A percentile compares a stretch with the other conserved stretches of the same genome.
phyloP scores from a whole-genome alignment of 2,113 vertebrate species.

The Dasypus novemcinctus region DNA sequence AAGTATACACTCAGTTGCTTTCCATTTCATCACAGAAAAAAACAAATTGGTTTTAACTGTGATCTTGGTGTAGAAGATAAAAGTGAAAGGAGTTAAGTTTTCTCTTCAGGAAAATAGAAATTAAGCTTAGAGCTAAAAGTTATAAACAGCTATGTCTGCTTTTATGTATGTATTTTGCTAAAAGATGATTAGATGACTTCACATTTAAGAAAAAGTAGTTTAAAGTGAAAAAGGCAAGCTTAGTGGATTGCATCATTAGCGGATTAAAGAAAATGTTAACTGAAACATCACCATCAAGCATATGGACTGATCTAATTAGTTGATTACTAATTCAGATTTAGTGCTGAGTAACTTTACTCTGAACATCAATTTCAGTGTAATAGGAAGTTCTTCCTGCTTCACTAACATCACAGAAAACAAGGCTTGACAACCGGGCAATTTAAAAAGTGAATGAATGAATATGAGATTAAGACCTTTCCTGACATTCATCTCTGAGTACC shows the following conservation, averaged over 20 bases:
- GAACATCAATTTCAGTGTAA: conserved; percentile 70
- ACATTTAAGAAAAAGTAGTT: neutral
- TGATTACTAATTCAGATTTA: conserved; percentile 72
- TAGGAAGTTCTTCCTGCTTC: conserved; percentile 55
- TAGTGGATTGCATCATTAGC: conserved; percentile 42
- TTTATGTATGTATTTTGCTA: conserved; percentile 41
- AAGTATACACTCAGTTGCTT: too few species aligned
- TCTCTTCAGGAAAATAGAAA: conserved; percentile 20
- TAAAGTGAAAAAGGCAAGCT: conserved; percentile 48
- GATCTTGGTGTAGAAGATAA: neutral
- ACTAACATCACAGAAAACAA: conserved; percentile 54
- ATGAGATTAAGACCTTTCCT: conserved; percentile 44
- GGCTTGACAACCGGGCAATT: conserved; percentile 30
- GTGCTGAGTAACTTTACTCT: conserved; percentile 58
- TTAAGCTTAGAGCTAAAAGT: neutral
- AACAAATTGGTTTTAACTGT: neutral
- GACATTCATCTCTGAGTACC: neutral
- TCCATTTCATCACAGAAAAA: too few species aligned
- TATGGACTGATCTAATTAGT: conserved; percentile 62
- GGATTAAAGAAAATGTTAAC: conserved; percentile 67
- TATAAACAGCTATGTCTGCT: neutral
- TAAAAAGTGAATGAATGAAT: conserved; percentile 36
- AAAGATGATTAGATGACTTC: conserved; percentile 41
- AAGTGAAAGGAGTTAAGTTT: neutral
- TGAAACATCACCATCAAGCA: conserved; percentile 47